Conservation (phyloP, 2,888 invertebrate genomes). For the Heliconius ismenius region DNA sequence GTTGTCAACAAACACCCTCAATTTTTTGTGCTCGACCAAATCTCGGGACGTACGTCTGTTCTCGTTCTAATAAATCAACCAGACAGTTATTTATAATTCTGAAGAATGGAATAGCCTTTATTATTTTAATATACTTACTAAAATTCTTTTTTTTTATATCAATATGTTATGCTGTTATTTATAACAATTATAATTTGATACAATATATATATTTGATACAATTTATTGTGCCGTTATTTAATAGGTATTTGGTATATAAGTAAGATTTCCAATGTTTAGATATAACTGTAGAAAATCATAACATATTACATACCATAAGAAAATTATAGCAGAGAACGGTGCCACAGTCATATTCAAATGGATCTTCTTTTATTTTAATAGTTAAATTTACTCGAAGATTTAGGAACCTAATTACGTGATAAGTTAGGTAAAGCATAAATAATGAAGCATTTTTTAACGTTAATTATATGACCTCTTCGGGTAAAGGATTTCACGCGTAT, state of each 20-base stretch:
- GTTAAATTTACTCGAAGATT: not conserved
- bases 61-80: slow-evolving; percentile 71
- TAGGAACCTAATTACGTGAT: not conserved
- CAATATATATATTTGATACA: too few relatives aligned
- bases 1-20: slow-evolving; percentile 75
- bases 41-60: slow-evolving; percentile 65
- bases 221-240: not conserved
- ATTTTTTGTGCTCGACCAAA: slow-evolving; percentile 61
- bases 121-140: slow-evolving; percentile 34
- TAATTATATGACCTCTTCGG: slow-evolving; percentile 28
- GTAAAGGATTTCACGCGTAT: slow-evolving; percentile 54
- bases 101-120: slow-evolving; percentile 22
- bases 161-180: too few relatives aligned
- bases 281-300: too few relatives aligned
- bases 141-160: not conserved
- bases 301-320: too few relatives aligned
- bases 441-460: not conserved
- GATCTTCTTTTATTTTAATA: too few relatives aligned
- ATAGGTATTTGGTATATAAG: not conserved
- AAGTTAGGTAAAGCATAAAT: not conserved
- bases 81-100: slow-evolving; percentile 48
- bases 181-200: too few relatives aligned
- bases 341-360: not conserved
- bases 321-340: not conserved
- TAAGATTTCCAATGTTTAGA: not conserved